phyloP scores from a whole-genome alignment of 2,797 vertebrate species.

The Oreonectes daqikongensis region DNA sequence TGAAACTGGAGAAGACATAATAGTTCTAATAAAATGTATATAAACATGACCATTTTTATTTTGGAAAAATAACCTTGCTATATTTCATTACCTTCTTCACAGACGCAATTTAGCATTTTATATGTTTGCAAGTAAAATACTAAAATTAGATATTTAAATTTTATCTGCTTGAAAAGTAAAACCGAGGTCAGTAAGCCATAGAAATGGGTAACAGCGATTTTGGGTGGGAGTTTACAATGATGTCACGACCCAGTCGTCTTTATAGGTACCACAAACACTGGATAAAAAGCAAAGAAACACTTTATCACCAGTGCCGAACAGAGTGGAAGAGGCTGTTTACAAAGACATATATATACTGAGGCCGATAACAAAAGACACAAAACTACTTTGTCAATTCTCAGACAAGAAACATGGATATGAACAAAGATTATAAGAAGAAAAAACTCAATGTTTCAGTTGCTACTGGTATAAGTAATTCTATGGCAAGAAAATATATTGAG shows the following conservation, averaged over 20 bases:
- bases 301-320: constrained; percentile 27
- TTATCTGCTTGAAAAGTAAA: not conserved
- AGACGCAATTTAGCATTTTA: not conserved
- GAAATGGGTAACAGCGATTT: not conserved
- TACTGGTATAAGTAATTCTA: not conserved
- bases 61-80: constrained; percentile 3
- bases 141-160: not conserved
- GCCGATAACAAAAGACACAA: constrained; percentile 65
- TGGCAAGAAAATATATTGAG: not conserved
- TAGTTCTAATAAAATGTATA: not conserved
- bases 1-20: not conserved
- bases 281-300: constrained; percentile 30
- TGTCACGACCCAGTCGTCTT: constrained; percentile 34
- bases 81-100: not conserved
- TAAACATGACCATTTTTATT: not conserved
- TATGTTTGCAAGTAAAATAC: not conserved
- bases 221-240: constrained; percentile 20
- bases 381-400: constrained; percentile 30
- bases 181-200: not conserved
- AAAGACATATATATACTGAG: constrained; percentile 20
- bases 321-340: constrained; percentile 41
- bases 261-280: constrained; percentile 36
- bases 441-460: not conserved
- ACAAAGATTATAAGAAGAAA: not conserved
- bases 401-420: not conserved